Conservation (phyloP, 1,140 invertebrate genomes). For the Calliopsis andreniformis region DNA sequence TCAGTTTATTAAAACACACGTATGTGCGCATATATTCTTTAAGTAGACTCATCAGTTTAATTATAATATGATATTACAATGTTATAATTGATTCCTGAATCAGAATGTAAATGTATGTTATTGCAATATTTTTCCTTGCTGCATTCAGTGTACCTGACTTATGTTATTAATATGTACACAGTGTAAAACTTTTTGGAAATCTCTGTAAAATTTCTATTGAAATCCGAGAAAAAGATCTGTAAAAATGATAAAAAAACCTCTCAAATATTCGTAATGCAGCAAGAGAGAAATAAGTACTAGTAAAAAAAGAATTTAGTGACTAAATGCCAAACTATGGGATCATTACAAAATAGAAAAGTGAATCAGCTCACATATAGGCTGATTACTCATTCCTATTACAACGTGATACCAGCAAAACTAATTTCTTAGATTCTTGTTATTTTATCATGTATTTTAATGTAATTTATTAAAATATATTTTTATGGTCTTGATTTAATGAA, state of each 20-base stretch:
- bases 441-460: conserved; percentile 40
- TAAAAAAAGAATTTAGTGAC: conserved; percentile 6
- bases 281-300: conserved; percentile 13
- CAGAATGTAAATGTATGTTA: not conserved
- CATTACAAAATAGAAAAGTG: conserved; percentile 32
- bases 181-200: not conserved
- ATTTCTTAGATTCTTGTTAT: conserved; percentile 16
- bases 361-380: conserved; percentile 15
- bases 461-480: conserved; percentile 47
- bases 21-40: not conserved
- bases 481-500: conserved; percentile 31
- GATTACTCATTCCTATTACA: conserved; percentile 37
- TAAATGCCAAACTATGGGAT: conserved; percentile 46
- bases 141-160: conserved; percentile 36
- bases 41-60: conserved; percentile 11
- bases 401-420: conserved; percentile 15
- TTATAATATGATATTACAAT: not conserved
- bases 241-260: not conserved
- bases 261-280: conserved; percentile 18
- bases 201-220: not conserved
- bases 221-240: not conserved
- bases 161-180: not conserved
- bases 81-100: not conserved
- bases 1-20: conserved; percentile 5
- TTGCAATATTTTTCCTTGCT: conserved; percentile 35